Evolutionary conservation across 1,140 invertebrate species (phyloP), one percentile per base, ranked within the genome.

Genomic region (Drosophila mauritiana): DNA sequence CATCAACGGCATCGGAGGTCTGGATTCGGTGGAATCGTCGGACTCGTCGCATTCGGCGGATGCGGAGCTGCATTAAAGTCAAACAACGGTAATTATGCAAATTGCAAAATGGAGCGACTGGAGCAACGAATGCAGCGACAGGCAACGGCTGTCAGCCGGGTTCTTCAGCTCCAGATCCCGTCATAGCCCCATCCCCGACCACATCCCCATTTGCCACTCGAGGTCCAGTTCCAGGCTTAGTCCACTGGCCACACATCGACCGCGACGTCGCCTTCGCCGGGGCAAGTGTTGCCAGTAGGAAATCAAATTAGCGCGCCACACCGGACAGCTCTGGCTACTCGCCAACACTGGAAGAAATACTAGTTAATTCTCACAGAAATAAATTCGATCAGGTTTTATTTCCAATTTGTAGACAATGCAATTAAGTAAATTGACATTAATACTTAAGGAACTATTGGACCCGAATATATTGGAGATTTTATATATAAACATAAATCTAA

Each of bases 61-160:
- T 81, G 82, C 68, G 73, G 78, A 40, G 42, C 72, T 75, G 84
- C 76, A 88, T 88, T 88, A 79, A 89, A 83, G 75, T 88, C 80
- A 75, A 86, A 88, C 84, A 88, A 88, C 84, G 84, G 84, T 88
- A 89, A 88, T 88, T 88, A 88, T 88, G 84, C 84, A 88, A 88
- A 88, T 88, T 88, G 84, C 84, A 88, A 89, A 76, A 88, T 86
- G 79, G 79, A 83, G 83, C 81, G 59, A 72, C 51, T 61, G 49
- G 51, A 64, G 48, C 64, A 80, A 84, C 81, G 59, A 72, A 46
- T 61, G 49, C 58, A 64, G 48, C 64, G 67, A 70, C 67, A 56
- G 67, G 36, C 78, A 56, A 49, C 68, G 61, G 46, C 65, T 62
- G 76, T 78, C 78, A 77, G 31, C 58, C 57, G 61, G 58, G 42